phyloP scores from a whole-genome alignment of 2,113 vertebrate genomes.

The Piprites chloris region DNA sequence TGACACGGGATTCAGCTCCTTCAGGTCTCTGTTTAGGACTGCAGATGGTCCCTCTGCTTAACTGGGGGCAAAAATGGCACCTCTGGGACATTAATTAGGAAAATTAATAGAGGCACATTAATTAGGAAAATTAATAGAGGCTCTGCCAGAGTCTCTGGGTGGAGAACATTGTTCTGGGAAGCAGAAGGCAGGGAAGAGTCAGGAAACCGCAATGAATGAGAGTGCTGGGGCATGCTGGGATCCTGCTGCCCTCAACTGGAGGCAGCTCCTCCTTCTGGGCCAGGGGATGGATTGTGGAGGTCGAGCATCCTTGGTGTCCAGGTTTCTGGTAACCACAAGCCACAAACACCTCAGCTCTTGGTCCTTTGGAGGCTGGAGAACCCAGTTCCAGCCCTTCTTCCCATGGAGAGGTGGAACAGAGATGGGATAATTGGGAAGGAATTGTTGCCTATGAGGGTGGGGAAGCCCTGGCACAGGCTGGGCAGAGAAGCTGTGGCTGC shows the following conservation, averaged over 20 bases:
- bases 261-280: background rate
- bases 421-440: background rate
- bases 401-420: fast-evolving
- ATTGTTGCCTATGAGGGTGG: background rate
- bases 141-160: background rate
- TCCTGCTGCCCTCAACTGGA: slow-evolving; percentile 45
- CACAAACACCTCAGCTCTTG: background rate
- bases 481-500: background rate
- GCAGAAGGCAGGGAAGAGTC: background rate
- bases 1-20: background rate
- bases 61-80: background rate
- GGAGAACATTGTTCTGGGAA: background rate
- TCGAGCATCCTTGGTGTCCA: background rate
- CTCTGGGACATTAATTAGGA: background rate
- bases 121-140: background rate
- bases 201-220: fast-evolving
- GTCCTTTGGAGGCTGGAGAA: background rate
- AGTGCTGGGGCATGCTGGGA: background rate
- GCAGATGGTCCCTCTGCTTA: too few relatives aligned
- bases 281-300: fast-evolving
- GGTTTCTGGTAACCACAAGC: background rate
- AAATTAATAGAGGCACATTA: fast-evolving
- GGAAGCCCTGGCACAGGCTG: background rate
- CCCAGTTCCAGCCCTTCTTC: background rate
- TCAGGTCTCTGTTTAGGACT: background rate